Evolutionary conservation across 2,113 vertebrate species (phyloP).

Genomic region (Benitochromis conjunctus): DNA sequence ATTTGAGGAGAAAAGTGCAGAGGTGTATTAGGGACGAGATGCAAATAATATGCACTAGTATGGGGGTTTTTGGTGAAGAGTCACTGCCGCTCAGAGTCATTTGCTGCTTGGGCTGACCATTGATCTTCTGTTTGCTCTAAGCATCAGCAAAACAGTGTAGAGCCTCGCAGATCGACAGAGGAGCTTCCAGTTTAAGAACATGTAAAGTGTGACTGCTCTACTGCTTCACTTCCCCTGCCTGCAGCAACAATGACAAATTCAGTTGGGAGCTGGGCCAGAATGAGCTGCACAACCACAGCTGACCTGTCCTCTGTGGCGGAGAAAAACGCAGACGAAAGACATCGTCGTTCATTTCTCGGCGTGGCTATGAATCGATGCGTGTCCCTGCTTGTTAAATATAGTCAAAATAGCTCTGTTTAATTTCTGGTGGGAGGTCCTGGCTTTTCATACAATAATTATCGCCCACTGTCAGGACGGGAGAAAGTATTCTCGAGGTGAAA

Average conservation of each 20-base stretch:
- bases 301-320: not conserved
- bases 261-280: not conserved
- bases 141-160: not conserved
- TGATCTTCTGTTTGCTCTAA: conserved; percentile 10
- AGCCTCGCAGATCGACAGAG: not conserved
- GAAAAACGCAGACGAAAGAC: not conserved
- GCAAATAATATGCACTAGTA: not conserved
- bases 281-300: not conserved
- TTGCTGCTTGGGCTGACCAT: not conserved
- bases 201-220: conserved; percentile 3
- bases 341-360: not conserved
- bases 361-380: not conserved
- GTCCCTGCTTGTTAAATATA: not conserved
- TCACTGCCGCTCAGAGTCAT: not conserved
- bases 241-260: conserved; percentile 9
- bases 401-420: not conserved
- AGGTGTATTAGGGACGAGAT: not conserved
- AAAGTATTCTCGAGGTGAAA: not conserved
- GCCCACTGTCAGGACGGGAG: not conserved
- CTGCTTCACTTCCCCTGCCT: conserved; percentile 13
- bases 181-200: not conserved
- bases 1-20: not conserved
- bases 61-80: not conserved
- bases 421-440: not conserved
- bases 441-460: not conserved